Conservation (phyloP, 1,140 invertebrate genomes). For the Danaus melanippus region DNA sequence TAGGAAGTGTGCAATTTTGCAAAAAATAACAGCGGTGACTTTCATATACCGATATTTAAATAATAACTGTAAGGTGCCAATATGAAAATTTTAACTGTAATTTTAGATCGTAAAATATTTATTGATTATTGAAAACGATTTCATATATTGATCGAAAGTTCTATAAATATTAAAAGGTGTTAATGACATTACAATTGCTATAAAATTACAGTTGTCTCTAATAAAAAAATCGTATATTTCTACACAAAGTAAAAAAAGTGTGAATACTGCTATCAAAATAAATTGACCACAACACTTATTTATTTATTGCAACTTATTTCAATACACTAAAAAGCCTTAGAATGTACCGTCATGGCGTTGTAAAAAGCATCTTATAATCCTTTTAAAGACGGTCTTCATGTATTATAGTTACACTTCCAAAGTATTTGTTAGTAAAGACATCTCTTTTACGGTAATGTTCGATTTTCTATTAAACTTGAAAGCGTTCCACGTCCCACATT, state of each 20-base stretch:
- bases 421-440: conserved; percentile 69
- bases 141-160: background rate
- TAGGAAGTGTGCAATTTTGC: conserved; percentile 27
- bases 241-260: no score
- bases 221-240: no score
- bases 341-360: conserved; percentile 13
- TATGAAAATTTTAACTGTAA: no score
- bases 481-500: conserved; percentile 67
- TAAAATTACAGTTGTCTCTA: no score
- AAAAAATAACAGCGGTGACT: conserved; percentile 21
- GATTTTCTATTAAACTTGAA: conserved; percentile 72
- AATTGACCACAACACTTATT: no score
- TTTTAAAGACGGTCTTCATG: conserved; percentile 35
- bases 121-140: background rate
- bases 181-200: no score
- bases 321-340: no score
- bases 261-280: no score
- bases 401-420: conserved; percentile 45
- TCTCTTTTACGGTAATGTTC: conserved; percentile 70
- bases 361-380: conserved; percentile 31
- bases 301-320: no score
- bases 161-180: no score
- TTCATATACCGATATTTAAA: conserved; percentile 17
- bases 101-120: no score
- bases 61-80: no score